Percentiles rank a stretch among this genome's conserved stretches.
These are phyloP conservation scores for Tethya wilhelma DNA, from an alignment of 37 sponge, comb jelly and placozoan species.

Conservation along the genomic window DNA sequence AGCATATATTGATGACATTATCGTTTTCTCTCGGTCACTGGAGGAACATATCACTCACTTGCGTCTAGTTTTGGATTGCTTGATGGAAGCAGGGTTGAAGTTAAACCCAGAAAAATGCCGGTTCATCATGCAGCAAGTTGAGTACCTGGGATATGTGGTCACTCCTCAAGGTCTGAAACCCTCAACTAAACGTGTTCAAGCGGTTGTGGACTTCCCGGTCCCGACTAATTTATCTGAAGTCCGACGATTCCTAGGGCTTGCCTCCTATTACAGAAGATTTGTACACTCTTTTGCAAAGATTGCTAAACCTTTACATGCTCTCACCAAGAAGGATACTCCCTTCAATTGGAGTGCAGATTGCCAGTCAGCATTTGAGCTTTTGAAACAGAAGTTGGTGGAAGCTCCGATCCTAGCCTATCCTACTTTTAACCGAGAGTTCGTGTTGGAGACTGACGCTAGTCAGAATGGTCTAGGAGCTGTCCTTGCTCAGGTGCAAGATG, in stretches of 20 bases:
- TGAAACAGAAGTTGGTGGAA: slow-evolving; percentile 20
- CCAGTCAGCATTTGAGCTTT: slow-evolving; percentile 27
- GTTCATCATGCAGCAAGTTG: slow-evolving; percentile 1
- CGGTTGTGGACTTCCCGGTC: neutral
- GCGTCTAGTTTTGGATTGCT: slow-evolving; percentile 14
- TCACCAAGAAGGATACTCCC: slow-evolving; percentile 14
- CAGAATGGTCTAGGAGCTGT: neutral
- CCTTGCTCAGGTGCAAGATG: slow-evolving; percentile 12
- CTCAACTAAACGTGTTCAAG: neutral
- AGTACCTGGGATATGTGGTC: slow-evolving; percentile 36
- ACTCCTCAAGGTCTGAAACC: slow-evolving; percentile 15
- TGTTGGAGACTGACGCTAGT: no score
- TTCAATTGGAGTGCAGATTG: slow-evolving; percentile 38
- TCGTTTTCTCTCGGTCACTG: slow-evolving; percentile 9
- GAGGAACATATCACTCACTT: slow-evolving; percentile 31
- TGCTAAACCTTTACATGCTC: slow-evolving; percentile 27
- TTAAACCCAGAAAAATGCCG: slow-evolving; percentile 53
- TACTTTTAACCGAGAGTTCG: slow-evolving; percentile 21
- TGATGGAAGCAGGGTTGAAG: slow-evolving; percentile 16
- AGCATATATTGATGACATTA: slow-evolving; percentile 40
- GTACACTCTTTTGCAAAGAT: slow-evolving; percentile 23
- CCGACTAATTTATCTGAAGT: slow-evolving; percentile 19
- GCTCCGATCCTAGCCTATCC: slow-evolving; percentile 40
- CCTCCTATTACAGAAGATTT: slow-evolving; percentile 25
- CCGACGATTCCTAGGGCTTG: slow-evolving; percentile 28